Evolutionary conservation across 2,797 vertebrate species (phyloP).

Genomic region (Kryptopterus vitreolus): DNA sequence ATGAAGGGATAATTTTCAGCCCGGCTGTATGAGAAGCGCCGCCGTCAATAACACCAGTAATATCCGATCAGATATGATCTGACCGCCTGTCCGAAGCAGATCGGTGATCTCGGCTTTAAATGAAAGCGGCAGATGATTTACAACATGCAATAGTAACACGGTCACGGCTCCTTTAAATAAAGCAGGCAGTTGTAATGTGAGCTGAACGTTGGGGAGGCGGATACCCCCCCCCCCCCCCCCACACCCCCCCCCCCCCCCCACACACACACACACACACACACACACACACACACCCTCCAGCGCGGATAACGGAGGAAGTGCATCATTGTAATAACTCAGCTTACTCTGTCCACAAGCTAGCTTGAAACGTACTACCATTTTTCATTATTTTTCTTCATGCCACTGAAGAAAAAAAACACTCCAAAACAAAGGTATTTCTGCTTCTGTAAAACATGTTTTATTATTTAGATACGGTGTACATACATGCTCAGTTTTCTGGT

Average conservation of each 20-base stretch:
- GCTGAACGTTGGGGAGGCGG: not conserved
- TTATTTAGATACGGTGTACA: conserved; percentile 44
- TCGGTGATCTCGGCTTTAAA: not conserved
- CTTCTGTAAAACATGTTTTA: conserved; percentile 51
- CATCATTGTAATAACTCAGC: not conserved
- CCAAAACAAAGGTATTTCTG: not conserved
- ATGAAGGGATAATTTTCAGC: not conserved
- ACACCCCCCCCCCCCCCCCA: no score
- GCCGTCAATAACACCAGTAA: not conserved
- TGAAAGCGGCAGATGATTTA: not conserved
- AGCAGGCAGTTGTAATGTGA: not conserved
- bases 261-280: no score
- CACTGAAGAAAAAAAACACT: not conserved
- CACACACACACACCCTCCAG: no score
- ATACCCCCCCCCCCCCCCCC: no score
- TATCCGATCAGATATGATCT: not conserved
- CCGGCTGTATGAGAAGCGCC: not conserved
- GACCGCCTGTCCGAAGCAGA: no score
- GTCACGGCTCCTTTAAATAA: conserved; percentile 12
- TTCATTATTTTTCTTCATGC: not conserved
- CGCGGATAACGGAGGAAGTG: not conserved
- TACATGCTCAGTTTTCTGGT: conserved; percentile 44
- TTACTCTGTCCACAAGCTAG: not conserved
- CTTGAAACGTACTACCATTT: no score
- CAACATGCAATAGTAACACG: not conserved